A percentile compares a stretch with the other conserved stretches of the same genome.
Conservation (phyloP, 1,140 invertebrate species). For the Drosophila leontia region DNA sequence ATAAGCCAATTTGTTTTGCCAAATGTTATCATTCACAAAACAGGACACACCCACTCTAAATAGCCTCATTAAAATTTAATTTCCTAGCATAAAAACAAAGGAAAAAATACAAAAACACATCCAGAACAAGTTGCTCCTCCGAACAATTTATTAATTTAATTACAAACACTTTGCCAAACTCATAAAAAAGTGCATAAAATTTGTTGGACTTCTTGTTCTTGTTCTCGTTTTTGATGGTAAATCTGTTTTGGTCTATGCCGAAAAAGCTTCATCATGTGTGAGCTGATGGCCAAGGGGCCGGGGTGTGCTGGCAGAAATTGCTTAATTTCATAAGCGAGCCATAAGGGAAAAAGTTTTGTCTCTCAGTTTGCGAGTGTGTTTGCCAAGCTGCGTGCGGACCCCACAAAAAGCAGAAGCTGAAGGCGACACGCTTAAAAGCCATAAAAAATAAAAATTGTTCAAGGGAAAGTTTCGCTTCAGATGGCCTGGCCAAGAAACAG, state of each 20-base stretch:
- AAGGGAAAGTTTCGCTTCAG: constrained; percentile 54
- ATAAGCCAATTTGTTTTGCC: constrained; percentile 31
- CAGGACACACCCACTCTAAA: constrained; percentile 28
- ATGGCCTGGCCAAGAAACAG: constrained; percentile 34
- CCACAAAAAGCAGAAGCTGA: constrained; percentile 17
- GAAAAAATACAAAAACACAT: constrained; percentile 17
- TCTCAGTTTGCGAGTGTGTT: constrained; percentile 27
- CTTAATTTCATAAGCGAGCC: constrained; percentile 78
- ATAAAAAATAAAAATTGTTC: constrained; percentile 64
- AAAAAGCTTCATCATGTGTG: constrained; percentile 63
- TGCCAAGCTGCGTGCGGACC: constrained; percentile 57
- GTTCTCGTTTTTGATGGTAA: constrained; percentile 46
- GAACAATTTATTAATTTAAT: constrained; percentile 75
- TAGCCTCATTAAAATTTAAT: constrained; percentile 66
- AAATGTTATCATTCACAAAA: constrained; percentile 34
- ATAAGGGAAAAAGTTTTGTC: constrained; percentile 76
- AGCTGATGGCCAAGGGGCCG: neutral
- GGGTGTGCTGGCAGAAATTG: constrained; percentile 50
- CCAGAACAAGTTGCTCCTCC: constrained; percentile 31
- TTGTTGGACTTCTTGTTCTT: constrained; percentile 42
- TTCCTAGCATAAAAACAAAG: constrained; percentile 47
- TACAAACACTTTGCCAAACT: constrained; percentile 72
- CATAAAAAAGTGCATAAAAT: constrained; percentile 78
- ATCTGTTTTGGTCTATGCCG: constrained; percentile 65
- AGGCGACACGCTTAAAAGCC: constrained; percentile 72